Evolutionary conservation across 2,113 vertebrate species (phyloP).

Genomic region (Empidonax alnorum): DNA sequence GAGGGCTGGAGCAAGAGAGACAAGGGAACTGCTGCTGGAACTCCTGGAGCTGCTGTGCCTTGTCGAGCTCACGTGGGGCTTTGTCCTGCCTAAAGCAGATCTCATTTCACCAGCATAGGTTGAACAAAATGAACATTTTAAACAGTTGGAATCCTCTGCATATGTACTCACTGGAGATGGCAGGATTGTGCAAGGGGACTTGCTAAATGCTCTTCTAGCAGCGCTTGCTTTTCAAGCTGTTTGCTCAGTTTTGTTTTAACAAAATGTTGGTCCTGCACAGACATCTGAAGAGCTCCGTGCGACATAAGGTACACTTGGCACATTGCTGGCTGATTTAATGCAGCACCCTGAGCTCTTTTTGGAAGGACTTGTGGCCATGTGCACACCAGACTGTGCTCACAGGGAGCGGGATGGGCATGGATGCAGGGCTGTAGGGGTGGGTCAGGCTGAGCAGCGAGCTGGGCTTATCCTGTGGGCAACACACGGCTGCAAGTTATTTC

Average conservation of each 20-base stretch:
- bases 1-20: neutral
- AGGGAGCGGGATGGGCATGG: accelerated
- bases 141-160: neutral
- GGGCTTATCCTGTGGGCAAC: neutral
- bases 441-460: neutral
- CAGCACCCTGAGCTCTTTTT: neutral
- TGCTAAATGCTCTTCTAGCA: neutral
- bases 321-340: neutral
- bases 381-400: neutral
- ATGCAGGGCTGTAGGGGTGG: neutral
- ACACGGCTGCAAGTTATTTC: neutral
- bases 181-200: neutral
- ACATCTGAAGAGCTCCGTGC: neutral
- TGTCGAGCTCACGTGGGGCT: neutral
- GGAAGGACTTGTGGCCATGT: neutral
- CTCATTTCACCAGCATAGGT: neutral
- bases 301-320: neutral
- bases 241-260: neutral
- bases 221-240: neutral
- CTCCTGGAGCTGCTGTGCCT: neutral
- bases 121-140: neutral
- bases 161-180: neutral
- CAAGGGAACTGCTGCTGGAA: accelerated
- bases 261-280: neutral
- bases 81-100: neutral